phyloP scores from a whole-genome alignment of 2,113 vertebrate species.

The Galeopterus variegatus region DNA sequence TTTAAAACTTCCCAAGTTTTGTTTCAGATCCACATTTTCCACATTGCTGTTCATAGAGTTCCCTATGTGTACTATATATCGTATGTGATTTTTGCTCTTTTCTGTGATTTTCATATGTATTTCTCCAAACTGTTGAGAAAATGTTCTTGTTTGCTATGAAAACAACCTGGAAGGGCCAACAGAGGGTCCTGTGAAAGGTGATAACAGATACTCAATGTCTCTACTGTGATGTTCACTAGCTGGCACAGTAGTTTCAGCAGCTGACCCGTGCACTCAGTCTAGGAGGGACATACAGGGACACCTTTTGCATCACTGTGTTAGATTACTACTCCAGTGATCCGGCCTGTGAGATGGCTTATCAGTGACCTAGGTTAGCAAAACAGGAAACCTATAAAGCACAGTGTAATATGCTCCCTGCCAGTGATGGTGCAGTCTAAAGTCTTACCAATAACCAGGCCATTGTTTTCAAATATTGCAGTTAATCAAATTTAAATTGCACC shows the following conservation, averaged over 20 bases:
- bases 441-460: neutral
- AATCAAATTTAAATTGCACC: neutral
- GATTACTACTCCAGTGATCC: neutral
- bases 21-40: neutral
- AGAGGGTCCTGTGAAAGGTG: neutral
- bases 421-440: neutral
- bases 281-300: neutral
- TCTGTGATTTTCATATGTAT: neutral
- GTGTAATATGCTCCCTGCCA: neutral
- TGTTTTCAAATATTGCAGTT: neutral
- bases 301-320: neutral
- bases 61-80: neutral
- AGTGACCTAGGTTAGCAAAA: neutral
- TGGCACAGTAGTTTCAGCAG: neutral
- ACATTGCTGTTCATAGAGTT: neutral
- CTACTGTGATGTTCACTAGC: neutral
- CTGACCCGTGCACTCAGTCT: neutral
- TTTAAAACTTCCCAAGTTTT: neutral
- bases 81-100: conserved; percentile 12
- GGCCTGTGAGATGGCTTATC: neutral
- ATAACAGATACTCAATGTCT: neutral
- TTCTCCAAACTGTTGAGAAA: neutral
- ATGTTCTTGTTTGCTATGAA: neutral
- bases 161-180: neutral
- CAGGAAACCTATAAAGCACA: neutral